Conservation (phyloP, 2,113 vertebrate species). For the Nycticebus coucang region DNA sequence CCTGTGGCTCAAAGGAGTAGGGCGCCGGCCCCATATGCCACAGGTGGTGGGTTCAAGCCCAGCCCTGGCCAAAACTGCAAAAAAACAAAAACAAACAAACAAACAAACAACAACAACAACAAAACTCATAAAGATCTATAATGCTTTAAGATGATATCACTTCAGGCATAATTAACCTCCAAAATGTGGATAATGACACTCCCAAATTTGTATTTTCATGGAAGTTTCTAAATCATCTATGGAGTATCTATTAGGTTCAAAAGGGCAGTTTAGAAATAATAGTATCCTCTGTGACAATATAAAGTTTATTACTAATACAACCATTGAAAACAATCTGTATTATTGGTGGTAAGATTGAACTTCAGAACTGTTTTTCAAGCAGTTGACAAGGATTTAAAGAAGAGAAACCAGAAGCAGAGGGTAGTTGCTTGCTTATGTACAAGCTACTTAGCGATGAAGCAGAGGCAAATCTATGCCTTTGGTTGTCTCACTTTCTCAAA, state of each 20-base stretch:
- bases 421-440: not conserved
- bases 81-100: too few species aligned
- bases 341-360: not conserved
- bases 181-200: not conserved
- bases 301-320: not conserved
- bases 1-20: too few species aligned
- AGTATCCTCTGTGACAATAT: not conserved
- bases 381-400: not conserved
- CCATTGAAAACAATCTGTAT: not conserved
- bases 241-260: not conserved
- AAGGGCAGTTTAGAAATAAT: not conserved
- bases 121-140: too few species aligned
- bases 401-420: not conserved
- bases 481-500: not conserved
- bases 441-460: not conserved
- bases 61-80: too few species aligned
- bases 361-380: not conserved
- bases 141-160: not conserved
- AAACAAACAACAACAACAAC: too few species aligned
- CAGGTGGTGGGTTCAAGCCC: too few species aligned
- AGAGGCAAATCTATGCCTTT: not conserved
- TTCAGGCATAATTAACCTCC: conserved; percentile 12
- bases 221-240: not conserved
- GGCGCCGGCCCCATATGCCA: too few species aligned
- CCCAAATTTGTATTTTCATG: not conserved